Percentiles rank a stretch among this genome's conserved stretches.
phyloP scores from a whole-genome alignment of 2,797 vertebrate genomes.

The Hemibagrus guttatus region DNA sequence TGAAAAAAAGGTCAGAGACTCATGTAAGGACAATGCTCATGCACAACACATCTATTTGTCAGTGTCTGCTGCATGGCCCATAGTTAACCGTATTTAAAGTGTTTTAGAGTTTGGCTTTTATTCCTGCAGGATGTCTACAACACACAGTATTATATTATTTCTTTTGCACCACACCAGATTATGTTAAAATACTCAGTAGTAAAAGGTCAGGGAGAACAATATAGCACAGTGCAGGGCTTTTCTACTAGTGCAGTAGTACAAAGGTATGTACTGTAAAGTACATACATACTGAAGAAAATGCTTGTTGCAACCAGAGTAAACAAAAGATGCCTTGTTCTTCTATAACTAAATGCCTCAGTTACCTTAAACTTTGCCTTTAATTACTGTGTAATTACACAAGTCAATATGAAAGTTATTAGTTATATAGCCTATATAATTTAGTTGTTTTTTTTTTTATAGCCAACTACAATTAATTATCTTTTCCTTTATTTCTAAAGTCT shows the following conservation, averaged over 20 bases:
- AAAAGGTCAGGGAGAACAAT: not conserved
- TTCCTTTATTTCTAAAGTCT: not conserved
- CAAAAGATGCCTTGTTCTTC: not conserved
- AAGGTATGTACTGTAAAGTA: not conserved
- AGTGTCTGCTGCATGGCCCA: not conserved
- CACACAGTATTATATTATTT: not conserved
- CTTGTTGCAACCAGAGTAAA: not conserved
- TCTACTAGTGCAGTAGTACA: not conserved
- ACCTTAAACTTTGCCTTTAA: not conserved
- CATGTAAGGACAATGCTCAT: slow-evolving; percentile 39
- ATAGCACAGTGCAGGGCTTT: not conserved
- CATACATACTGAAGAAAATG: not conserved
- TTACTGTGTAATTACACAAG: not conserved
- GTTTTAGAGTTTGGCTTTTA: not conserved
- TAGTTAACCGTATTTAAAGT: not conserved
- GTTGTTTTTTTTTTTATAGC: not conserved
- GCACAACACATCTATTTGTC: slow-evolving; percentile 26
- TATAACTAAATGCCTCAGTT: not conserved
- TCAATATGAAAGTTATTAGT: not conserved
- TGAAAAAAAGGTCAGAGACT: slow-evolving; percentile 46
- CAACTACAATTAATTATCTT: not conserved
- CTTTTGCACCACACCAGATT: not conserved
- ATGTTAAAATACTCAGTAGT: not conserved
- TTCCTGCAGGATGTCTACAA: not conserved
- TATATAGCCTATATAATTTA: not conserved